Conservation (phyloP, 2,888 invertebrate species). For the Polymixis flavicincta region DNA sequence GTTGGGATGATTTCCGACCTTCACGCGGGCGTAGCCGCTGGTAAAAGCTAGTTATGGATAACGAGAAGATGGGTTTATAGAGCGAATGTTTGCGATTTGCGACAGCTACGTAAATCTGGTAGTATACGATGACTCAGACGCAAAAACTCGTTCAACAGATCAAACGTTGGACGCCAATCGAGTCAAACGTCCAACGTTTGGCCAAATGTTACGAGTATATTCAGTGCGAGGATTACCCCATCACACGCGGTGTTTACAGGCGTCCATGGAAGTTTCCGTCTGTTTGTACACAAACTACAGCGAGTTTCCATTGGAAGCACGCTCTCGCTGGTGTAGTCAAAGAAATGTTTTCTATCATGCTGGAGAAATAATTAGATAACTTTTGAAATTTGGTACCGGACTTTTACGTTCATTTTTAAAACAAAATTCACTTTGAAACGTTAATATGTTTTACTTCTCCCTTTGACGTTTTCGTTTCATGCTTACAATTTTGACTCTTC, state of each 20-base stretch:
- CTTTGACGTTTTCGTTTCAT: background rate
- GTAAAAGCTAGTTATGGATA: background rate
- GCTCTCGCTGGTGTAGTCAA: constrained; percentile 27
- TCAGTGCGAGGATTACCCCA: constrained; percentile 39
- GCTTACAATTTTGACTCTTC: background rate
- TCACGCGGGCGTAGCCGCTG: too few relatives aligned
- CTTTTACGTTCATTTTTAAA: constrained; percentile 4
- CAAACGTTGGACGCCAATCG: constrained; percentile 29
- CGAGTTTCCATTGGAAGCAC: constrained; percentile 39
- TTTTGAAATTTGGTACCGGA: constrained; percentile 25
- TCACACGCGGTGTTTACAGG: constrained; percentile 36
- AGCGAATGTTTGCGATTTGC: constrained; percentile 9
- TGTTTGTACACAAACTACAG: constrained; percentile 42
- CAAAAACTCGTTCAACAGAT: constrained; percentile 28
- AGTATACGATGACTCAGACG: constrained; percentile 39
- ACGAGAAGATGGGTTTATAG: background rate
- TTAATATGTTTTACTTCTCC: background rate
- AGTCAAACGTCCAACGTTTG: constrained; percentile 32
- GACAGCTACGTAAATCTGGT: constrained; percentile 20
- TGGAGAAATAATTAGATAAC: constrained; percentile 35
- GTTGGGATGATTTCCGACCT: too few relatives aligned
- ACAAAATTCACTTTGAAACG: constrained; percentile 4
- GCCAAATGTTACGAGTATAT: constrained; percentile 35
- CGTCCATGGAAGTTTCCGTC: constrained; percentile 56
- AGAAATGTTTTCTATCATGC: constrained; percentile 49